A percentile compares a stretch with the other conserved stretches of the same genome.
Conservation (phyloP, 2,113 vertebrate genomes). For the Siniperca chuatsi region DNA sequence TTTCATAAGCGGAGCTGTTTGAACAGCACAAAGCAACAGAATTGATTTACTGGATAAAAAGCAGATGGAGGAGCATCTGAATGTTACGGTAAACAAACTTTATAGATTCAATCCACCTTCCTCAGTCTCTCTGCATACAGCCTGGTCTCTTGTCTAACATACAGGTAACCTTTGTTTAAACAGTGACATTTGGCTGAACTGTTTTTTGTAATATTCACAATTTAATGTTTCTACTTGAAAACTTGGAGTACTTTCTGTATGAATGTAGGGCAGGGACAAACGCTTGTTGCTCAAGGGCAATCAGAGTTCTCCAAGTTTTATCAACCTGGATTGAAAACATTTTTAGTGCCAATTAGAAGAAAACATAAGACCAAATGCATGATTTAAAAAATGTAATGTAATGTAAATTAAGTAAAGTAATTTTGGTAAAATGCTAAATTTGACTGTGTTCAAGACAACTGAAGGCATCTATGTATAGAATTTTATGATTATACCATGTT, state of each 20-base stretch:
- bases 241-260: neutral
- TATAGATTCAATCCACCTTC: conserved; percentile 49
- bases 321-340: neutral
- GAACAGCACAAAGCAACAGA: conserved; percentile 58
- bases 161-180: conserved; percentile 46
- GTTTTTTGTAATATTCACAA: neutral
- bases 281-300: neutral
- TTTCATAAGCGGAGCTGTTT: conserved; percentile 55
- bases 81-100: conserved; percentile 67
- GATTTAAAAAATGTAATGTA: neutral
- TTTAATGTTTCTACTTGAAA: neutral
- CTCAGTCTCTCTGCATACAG: conserved; percentile 29
- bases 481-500: neutral
- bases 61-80: conserved; percentile 65
- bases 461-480: neutral
- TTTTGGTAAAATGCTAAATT: neutral
- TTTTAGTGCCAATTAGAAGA: neutral
- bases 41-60: conserved; percentile 71
- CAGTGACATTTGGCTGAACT: neutral
- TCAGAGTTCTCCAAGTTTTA: neutral
- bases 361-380: neutral
- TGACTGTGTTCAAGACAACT: neutral
- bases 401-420: neutral
- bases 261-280: neutral
- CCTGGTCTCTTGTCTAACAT: neutral